Percentiles rank a stretch among this genome's conserved stretches.
phyloP scores from a whole-genome alignment of 1,140 invertebrate species.

The Drosophila jambulina region DNA sequence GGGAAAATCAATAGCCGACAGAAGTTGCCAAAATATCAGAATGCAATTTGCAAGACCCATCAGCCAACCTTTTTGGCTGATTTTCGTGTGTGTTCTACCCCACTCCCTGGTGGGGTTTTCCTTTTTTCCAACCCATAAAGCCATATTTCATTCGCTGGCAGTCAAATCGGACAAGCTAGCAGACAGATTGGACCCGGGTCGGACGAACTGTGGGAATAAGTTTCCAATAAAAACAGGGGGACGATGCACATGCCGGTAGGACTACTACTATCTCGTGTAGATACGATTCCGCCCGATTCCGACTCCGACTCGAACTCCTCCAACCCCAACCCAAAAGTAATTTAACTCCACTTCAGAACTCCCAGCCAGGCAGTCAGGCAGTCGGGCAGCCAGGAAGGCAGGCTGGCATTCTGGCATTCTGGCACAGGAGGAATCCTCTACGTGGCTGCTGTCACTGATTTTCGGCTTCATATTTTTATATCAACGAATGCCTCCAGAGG shows the following conservation, averaged over 20 bases:
- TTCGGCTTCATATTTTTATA: conserved; percentile 80
- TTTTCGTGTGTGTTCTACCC: conserved; percentile 56
- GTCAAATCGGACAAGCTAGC: conserved; percentile 80
- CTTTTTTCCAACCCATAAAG: conserved; percentile 49
- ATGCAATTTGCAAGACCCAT: conserved; percentile 78
- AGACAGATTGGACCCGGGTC: conserved; percentile 73
- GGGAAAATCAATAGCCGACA: conserved; percentile 73
- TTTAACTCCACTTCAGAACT: conserved; percentile 81
- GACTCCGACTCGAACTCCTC: not conserved
- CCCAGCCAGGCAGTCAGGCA: conserved; percentile 11
- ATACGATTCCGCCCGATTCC: conserved; percentile 28
- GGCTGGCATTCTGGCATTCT: not conserved
- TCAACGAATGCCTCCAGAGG: conserved; percentile 60
- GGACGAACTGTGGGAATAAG: conserved; percentile 66
- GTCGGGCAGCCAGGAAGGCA: not conserved
- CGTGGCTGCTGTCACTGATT: conserved; percentile 75
- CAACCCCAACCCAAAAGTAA: conserved; percentile 62
- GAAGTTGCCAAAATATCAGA: conserved; percentile 73
- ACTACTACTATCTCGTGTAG: conserved; percentile 32
- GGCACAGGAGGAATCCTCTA: conserved; percentile 56
- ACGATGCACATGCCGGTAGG: conserved; percentile 29
- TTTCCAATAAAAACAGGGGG: conserved; percentile 69
- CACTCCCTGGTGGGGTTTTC: not conserved
- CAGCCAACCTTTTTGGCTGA: conserved; percentile 45
- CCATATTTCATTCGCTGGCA: conserved; percentile 82